Evolutionary conservation across 2,888 invertebrate species (phyloP).

Genomic region (Leptothorax acervorum): DNA sequence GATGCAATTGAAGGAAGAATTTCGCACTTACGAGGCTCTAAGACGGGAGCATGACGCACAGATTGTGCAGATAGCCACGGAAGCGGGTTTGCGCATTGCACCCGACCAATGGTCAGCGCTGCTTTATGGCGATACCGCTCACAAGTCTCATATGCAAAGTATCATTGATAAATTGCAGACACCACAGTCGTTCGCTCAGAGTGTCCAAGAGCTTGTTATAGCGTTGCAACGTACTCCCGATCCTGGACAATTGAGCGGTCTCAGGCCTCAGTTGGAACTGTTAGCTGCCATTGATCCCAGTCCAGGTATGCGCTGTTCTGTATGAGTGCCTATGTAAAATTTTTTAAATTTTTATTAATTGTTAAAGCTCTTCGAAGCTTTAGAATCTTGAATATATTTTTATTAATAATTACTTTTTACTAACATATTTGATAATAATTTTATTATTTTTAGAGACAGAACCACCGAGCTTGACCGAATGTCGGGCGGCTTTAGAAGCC

Average conservation of each 20-base stretch:
- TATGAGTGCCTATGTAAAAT: neutral
- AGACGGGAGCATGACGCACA: constrained; percentile 99
- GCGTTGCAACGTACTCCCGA: constrained; percentile 95
- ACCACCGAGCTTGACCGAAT: constrained; percentile 89
- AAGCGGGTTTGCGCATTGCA: constrained; percentile 98
- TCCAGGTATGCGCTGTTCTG: constrained; percentile 87
- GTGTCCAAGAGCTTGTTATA: constrained; percentile 96
- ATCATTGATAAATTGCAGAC: constrained; percentile 96
- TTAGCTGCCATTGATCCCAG: constrained; percentile 95
- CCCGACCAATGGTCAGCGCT: constrained; percentile 99
- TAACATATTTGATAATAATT: neutral
- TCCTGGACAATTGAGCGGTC: constrained; percentile 92
- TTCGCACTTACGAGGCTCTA: constrained; percentile 96
- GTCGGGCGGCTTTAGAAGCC: constrained; percentile 89
- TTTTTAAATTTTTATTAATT: neutral
- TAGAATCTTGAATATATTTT: neutral
- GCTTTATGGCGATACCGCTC: constrained; percentile 97
- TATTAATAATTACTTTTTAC: neutral
- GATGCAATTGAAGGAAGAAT: constrained; percentile 99
- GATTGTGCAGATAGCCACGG: constrained; percentile 99
- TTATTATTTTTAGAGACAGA: constrained; percentile 86
- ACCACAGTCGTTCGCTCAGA: constrained; percentile 96
- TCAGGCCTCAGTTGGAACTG: constrained; percentile 93
- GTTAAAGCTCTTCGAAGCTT: neutral
- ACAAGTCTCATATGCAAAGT: constrained; percentile 99